phyloP scores from a whole-genome alignment of 2,797 vertebrate species.

The Muscicapa comitata region DNA sequence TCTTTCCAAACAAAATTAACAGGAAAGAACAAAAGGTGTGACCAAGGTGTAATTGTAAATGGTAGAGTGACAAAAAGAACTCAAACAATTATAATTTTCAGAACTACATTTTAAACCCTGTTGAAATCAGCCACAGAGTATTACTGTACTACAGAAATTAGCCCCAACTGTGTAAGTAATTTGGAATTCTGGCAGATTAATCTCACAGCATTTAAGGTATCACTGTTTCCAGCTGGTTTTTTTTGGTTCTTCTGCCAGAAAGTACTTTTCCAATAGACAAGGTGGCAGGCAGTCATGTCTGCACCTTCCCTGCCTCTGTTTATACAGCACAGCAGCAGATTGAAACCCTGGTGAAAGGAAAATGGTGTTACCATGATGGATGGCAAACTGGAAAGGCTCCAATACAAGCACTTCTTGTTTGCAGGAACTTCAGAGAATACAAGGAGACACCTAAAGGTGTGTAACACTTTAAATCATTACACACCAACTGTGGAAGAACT shows the following conservation, averaged over 20 bases:
- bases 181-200: background rate
- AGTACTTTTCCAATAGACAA: background rate
- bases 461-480: background rate
- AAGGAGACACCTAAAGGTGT: background rate
- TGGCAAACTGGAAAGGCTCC: background rate
- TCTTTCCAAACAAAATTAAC: background rate
- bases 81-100: background rate
- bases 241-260: background rate
- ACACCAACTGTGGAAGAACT: background rate
- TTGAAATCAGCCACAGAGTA: background rate
- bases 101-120: background rate
- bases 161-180: background rate
- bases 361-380: background rate
- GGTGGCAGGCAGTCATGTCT: background rate
- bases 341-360: background rate
- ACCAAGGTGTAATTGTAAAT: background rate
- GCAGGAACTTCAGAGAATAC: background rate
- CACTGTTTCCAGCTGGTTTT: background rate
- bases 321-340: background rate
- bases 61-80: background rate
- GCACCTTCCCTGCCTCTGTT: background rate
- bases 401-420: background rate
- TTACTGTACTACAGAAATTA: background rate
- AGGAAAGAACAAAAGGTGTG: background rate
- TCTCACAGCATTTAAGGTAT: background rate